phyloP scores from a whole-genome alignment of 2,113 vertebrate genomes.

The Elgaria multicarinata region DNA sequence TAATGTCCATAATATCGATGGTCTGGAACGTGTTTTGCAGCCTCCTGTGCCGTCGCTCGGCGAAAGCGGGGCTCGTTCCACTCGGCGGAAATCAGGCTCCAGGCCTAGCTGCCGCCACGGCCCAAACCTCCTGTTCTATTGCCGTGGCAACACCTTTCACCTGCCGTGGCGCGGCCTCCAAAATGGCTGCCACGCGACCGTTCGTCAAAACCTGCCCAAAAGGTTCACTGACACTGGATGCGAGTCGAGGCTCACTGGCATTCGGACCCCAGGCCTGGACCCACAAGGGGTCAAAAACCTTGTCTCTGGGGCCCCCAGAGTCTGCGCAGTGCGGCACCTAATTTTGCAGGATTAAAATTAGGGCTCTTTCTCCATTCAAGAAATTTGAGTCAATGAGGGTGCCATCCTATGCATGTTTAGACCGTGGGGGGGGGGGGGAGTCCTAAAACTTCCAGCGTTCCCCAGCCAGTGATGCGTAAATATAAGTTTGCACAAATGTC shows the following conservation, averaged over 20 bases:
- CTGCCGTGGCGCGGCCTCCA: not conserved
- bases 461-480: not conserved
- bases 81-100: too few species aligned
- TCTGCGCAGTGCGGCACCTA: not conserved
- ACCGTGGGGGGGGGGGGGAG: too few species aligned
- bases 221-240: too few species aligned
- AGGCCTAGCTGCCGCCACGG: too few species aligned
- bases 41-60: rapidly evolving
- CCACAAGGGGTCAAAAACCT: not conserved
- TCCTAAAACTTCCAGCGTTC: too few species aligned
- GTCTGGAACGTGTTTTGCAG: not conserved
- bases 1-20: not conserved
- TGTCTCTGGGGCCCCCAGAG: not conserved
- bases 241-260: too few species aligned
- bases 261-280: not conserved
- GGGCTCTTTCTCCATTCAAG: not conserved
- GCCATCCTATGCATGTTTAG: too few species aligned
- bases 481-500: not conserved
- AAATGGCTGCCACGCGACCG: not conserved
- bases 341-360: not conserved
- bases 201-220: not conserved
- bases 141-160: not conserved
- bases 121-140: too few species aligned
- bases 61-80: too few species aligned
- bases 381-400: not conserved